These are phyloP conservation scores for Acronicta leporina DNA, from an alignment of 2,888 invertebrate species.

Conservation along the genomic window DNA sequence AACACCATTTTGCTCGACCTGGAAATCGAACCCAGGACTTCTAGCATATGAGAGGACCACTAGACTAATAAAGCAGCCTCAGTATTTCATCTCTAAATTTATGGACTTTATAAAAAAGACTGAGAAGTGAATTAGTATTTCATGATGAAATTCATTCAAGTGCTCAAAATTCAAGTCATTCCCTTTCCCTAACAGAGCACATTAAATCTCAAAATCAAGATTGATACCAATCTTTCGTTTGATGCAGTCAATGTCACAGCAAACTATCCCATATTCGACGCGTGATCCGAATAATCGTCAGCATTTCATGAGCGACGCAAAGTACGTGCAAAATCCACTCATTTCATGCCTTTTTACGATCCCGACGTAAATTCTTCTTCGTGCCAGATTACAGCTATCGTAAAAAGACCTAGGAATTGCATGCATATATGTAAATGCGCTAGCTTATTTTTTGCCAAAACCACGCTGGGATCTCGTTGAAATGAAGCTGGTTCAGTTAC, in stretches of 20 bases:
- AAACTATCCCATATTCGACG: constrained; percentile 54
- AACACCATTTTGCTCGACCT: too few species aligned
- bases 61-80: too few species aligned
- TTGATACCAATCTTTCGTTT: constrained; percentile 49
- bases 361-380: constrained; percentile 42
- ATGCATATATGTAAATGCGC: constrained; percentile 26
- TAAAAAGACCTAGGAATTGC: constrained; percentile 44
- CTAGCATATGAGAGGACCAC: too few species aligned
- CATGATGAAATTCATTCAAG: too few species aligned
- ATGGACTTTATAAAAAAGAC: too few species aligned
- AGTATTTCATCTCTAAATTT: too few species aligned
- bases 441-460: constrained; percentile 16
- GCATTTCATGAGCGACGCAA: constrained; percentile 38
- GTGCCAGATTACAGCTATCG: constrained; percentile 46
- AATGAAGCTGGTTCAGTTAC: constrained; percentile 1
- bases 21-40: too few species aligned
- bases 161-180: too few species aligned
- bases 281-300: constrained; percentile 52
- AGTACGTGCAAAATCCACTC: constrained; percentile 56
- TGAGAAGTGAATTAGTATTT: too few species aligned
- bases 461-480: neutral
- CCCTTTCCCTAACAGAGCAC: neutral
- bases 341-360: constrained; percentile 57
- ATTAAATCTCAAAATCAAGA: constrained; percentile 37
- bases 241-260: constrained; percentile 52